Base-by-base conservation (phyloP, 2,888 invertebrate species). In the Drosophila atripex region DNA sequence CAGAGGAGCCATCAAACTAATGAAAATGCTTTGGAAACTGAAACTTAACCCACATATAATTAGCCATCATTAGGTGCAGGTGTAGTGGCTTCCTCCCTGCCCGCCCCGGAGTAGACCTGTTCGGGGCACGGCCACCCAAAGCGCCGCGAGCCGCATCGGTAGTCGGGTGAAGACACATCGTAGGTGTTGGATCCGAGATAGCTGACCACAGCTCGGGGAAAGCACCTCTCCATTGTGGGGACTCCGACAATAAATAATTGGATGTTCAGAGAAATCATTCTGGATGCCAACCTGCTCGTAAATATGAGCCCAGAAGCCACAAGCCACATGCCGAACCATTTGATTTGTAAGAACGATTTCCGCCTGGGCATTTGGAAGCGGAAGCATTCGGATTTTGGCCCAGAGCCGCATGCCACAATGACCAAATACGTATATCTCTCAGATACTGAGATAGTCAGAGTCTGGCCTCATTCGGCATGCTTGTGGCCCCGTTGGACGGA, bases 41-140 rank as follows among this genome's bases (percentile, higher is more conserved):
- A 51, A 59, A 59, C 55, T 43, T 71, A 79, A 59, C 77, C 88
- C 80, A 88, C 77, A 76, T 83, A 75, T 83, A 83, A 83, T 83
- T 86, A 83, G 70, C 16, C 49, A 58, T 82, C 76, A 87, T 80
- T 80, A 80, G 77, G 43, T 46, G 38, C 45, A 47, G 55, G 45
- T 54, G 47, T 30, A 11, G 23, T 7, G 21, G 72, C 46, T 57
- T 52, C 53, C 61, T 43, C 51, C 1, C 28, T n/a, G 2, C 9
- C 28, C 1, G 9, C 28, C 28, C 9, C 28, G 28, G 28, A 9
- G 9, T 0, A 23, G 35, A 41, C 63, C 41, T 50, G 57, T 56
- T 47, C 38, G 18, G 28, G 51, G 68, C 52, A 47, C 49, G 86
- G 74, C 80, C 84, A 79, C 79, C 63, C 80, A 79, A 35, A 49